Percentiles rank a stretch among this genome's conserved stretches.
Evolutionary conservation across 2,113 vertebrate genomes (phyloP).

Genomic region (Caretta caretta): DNA sequence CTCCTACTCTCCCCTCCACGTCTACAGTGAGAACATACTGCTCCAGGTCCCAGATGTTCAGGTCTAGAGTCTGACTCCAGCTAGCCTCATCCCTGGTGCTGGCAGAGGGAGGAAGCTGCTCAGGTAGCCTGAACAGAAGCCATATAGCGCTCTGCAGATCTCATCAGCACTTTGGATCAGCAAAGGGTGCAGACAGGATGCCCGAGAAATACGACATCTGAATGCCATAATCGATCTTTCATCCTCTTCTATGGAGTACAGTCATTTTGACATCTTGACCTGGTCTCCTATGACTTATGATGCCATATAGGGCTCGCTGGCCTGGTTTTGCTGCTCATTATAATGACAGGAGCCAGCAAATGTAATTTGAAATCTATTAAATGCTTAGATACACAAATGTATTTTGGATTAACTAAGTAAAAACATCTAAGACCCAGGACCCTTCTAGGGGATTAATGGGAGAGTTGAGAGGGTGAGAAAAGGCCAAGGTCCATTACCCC

Average conservation of each 20-base stretch:
- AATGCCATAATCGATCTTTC: not conserved
- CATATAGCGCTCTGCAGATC: not conserved
- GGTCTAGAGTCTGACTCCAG: not conserved
- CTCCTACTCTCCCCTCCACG: not conserved
- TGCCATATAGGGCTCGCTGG: constrained; percentile 52
- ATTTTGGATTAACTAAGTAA: constrained; percentile 68
- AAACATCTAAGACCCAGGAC: constrained; percentile 15
- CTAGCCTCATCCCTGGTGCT: not conserved
- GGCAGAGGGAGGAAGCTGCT: not conserved
- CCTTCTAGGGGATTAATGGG: constrained; percentile 20
- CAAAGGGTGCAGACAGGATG: not conserved
- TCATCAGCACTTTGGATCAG: not conserved
- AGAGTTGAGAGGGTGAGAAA: constrained; percentile 2
- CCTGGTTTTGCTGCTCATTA: constrained; percentile 52
- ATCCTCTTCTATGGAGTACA: not conserved
- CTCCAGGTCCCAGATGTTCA: not conserved
- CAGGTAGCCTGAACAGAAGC: not conserved
- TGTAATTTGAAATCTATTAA: not conserved
- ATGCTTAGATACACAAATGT: constrained; percentile 24
- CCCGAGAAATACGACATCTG: not conserved
- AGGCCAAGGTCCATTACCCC: constrained; percentile 20
- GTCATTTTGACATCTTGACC: not conserved
- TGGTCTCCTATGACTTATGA: constrained; percentile 55
- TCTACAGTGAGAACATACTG: not conserved
- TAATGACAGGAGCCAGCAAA: constrained; percentile 30